phyloP scores from a whole-genome alignment of 2,113 vertebrate genomes.

The Hoplias malabaricus region DNA sequence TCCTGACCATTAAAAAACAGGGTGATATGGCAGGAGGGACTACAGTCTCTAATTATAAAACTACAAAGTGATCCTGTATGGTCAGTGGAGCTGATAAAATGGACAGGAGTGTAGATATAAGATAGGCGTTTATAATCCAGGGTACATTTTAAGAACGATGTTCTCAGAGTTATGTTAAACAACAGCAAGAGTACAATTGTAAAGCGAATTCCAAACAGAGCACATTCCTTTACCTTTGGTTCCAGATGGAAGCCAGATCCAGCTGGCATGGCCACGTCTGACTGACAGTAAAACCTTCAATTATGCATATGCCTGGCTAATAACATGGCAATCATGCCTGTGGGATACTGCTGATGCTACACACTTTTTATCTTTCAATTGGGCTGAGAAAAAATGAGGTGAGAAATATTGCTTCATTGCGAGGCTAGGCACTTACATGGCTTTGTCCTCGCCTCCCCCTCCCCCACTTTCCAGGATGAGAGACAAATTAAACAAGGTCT shows the following conservation, averaged over 20 bases:
- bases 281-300: conserved; percentile 29
- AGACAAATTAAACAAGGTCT: conserved; percentile 62
- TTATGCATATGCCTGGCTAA: conserved; percentile 32
- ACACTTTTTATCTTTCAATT: conserved; percentile 48
- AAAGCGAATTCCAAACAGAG: neutral
- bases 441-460: conserved; percentile 47
- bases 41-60: too few species aligned
- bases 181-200: neutral
- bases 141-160: neutral
- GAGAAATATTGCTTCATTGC: conserved; percentile 35
- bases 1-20: too few species aligned
- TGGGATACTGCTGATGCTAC: conserved; percentile 58
- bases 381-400: conserved; percentile 12
- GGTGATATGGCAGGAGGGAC: too few species aligned
- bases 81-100: too few species aligned
- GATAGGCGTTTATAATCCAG: too few species aligned
- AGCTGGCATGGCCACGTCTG: conserved; percentile 14
- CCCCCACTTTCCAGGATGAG: conserved; percentile 45
- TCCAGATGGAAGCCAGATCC: neutral
- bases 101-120: too few species aligned
- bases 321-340: conserved; percentile 13
- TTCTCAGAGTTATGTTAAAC: neutral
- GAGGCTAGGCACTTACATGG: conserved; percentile 49
- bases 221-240: neutral
- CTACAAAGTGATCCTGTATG: too few species aligned